Base-by-base conservation (phyloP, 2,113 vertebrate species). In the Erythrocercus mccallii region DNA sequence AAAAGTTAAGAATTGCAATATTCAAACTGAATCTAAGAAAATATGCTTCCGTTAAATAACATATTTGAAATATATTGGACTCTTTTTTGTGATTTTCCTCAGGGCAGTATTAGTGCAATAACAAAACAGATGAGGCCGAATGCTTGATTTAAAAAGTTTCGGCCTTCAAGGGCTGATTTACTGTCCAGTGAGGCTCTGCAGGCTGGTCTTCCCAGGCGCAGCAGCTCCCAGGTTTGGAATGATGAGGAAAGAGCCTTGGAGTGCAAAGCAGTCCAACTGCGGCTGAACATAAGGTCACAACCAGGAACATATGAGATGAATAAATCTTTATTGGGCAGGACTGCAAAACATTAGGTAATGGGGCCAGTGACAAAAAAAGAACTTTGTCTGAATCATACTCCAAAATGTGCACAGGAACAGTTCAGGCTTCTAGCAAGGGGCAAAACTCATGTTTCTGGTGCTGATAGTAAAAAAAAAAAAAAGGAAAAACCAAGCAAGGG, bases 311-410 rank as follows among this genome's bases (percentile, higher is more conserved):
- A 77, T 93, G 91, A 95, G 85, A 86, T 38, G 93, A 96, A 70
- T 93, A 96, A 92, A 87, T 93, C 81, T 96, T 86, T 95, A 66
- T 48, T 95, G 95, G 92, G 88, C 85, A 82, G 82, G 80, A 91
- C 92, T 96, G 94, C 85, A 95, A 96, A 96, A 86, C 71, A 95
- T 96, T 96, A 96, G 81, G 88, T 96, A 96, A 95, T 95, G 91
- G 85, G 94, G 68, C 68, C 85, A 92, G 64, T 48, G 81, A 76
- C 56, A 94, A 89, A 80, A 91, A 90, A 87, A 86, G 74, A 94
- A 84, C 86, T 45, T 91, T 40, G n/a, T 87, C 91, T 93, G 87
- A 95, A 88, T 87, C 82, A 90, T 69, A 20, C 28, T 90, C 24
- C 56, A 72, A 61, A 84, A 82, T 4, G 22, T 83, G 88, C 51